phyloP scores from a whole-genome alignment of 53 echinoderm and acorn worm species.

The Crossaster papposus region DNA sequence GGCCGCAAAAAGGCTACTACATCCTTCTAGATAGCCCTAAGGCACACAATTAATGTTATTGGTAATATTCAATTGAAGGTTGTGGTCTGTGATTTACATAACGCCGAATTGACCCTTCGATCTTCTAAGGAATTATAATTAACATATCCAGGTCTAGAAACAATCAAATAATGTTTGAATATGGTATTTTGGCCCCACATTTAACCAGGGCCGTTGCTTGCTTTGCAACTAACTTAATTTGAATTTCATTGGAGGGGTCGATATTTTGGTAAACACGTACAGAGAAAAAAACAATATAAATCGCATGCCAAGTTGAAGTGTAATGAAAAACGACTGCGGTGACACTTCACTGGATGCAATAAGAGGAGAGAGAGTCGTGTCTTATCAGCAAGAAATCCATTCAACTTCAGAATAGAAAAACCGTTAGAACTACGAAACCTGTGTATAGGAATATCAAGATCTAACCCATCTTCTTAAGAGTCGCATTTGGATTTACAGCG shows the following conservation, averaged over 20 bases:
- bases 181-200: no score
- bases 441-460: slow-evolving; percentile 22
- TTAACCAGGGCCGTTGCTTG: background rate
- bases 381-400: slow-evolving; percentile 2
- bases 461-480: background rate
- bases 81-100: no score
- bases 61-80: no score
- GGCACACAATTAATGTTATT: no score
- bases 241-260: background rate
- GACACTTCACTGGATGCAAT: slow-evolving; percentile 12
- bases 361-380: slow-evolving; percentile 8
- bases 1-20: no score
- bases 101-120: no score
- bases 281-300: background rate
- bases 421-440: background rate
- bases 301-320: background rate
- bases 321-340: background rate
- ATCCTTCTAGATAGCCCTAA: no score
- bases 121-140: no score
- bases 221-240: background rate
- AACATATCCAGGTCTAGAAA: no score
- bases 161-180: no score
- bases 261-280: background rate
- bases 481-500: slow-evolving; percentile 34
- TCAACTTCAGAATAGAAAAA: slow-evolving; percentile 33